Percentiles rank a stretch among this genome's conserved stretches.
Conservation (phyloP, 2,797 vertebrate genomes). For the Enteromius mattozi region DNA sequence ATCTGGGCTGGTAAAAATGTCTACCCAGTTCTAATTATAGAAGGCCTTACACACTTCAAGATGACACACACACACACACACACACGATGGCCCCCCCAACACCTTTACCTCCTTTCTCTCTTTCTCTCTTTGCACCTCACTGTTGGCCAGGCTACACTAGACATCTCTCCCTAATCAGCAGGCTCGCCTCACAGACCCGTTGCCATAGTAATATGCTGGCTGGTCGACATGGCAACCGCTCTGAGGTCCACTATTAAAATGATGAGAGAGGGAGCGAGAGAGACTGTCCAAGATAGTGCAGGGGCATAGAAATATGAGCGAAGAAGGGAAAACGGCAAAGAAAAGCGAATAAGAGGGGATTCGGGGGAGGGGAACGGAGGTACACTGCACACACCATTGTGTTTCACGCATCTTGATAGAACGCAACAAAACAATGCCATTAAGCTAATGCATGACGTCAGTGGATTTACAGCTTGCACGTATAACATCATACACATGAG, state of each 20-base stretch:
- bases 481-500: slow-evolving; percentile 67
- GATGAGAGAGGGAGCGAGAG: slow-evolving; percentile 78
- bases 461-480: slow-evolving; percentile 66
- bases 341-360: slow-evolving; percentile 64
- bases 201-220: slow-evolving; percentile 97
- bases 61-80: slow-evolving; percentile 67
- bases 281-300: slow-evolving; percentile 59
- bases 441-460: slow-evolving; percentile 77
- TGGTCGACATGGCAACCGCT: slow-evolving; percentile 99
- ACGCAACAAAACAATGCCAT: slow-evolving; percentile 71
- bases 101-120: slow-evolving; percentile 62
- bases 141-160: slow-evolving; percentile 83
- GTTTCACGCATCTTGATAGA: slow-evolving; percentile 68
- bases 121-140: slow-evolving; percentile 72
- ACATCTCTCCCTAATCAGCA: slow-evolving; percentile 87
- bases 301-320: slow-evolving; percentile 49
- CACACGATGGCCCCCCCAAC: slow-evolving; percentile 62
- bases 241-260: slow-evolving; percentile 98
- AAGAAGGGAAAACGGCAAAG: slow-evolving; percentile 59
- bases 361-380: slow-evolving; percentile 63
- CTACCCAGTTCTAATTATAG: slow-evolving; percentile 63
- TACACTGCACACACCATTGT: slow-evolving; percentile 58
- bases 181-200: slow-evolving; percentile 87
- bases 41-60: slow-evolving; percentile 61
- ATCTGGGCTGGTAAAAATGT: slow-evolving; percentile 62